Base-by-base conservation (phyloP, 2,797 vertebrate genomes). In the Columba guinea region DNA sequence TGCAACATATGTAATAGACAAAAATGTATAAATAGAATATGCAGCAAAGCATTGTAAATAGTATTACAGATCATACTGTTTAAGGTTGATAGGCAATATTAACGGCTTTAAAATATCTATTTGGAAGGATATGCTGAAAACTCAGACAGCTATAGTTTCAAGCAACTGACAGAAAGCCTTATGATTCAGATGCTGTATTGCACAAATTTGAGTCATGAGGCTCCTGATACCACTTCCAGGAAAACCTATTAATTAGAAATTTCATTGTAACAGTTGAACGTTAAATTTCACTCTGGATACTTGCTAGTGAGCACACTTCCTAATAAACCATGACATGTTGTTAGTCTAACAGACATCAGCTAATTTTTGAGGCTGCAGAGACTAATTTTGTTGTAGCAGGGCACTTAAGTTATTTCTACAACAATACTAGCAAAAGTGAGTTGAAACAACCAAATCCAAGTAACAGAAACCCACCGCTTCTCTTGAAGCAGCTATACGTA, bases 171-270 rank as follows among this genome's bases (percentile, higher is more conserved):
- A 93, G 67, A 93, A 91, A 87, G 70, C 76, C 97, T 97, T 97
- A 97, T 96, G 96, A 82, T 94, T 92, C 64, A 94, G 93, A 95
- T 82, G 92, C 94, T 96, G 94, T 28, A 95, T 58, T 89, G 90
- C 65, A 91, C 71, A 90, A 91, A n/a, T 63, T 96, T 71, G 7
- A 90, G 95, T 64, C 76, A 95, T 64, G 86, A 96, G 90, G 80
- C 82, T 94, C 90, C 80, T 91, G 88, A 63, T 64, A 96, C 39
- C 1, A 16, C 95, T 95, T 94, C 90, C 93, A 95, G 91, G 49
- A 96, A 79, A 96, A 96, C 85, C 86, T 75, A 97, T 34, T 46
- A 85, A 64, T 94, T 84, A 96, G 92, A 96, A 93, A 90, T 70
- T 80, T 87, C 17, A 93, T 90, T 95, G 56, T 78, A 92, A 91